Percentiles rank a stretch among this genome's conserved stretches.
phyloP scores from a whole-genome alignment of 2,797 vertebrate genomes.

The Gambelia wislizenii region DNA sequence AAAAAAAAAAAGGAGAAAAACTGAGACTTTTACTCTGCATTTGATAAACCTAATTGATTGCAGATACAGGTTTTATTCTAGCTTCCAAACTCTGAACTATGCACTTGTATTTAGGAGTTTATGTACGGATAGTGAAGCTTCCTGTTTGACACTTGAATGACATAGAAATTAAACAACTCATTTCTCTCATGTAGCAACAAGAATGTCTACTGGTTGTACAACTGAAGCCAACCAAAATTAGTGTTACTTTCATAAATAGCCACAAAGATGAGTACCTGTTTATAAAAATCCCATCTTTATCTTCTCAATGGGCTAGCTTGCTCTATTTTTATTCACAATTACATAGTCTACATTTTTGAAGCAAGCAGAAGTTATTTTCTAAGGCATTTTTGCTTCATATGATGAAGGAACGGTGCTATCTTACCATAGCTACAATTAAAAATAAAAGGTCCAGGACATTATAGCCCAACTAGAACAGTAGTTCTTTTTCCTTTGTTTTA shows the following conservation, averaged over 20 bases:
- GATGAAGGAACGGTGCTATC: not conserved
- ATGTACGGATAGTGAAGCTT: not conserved
- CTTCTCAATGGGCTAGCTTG: not conserved
- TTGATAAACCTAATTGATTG: not conserved
- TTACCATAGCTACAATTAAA: not conserved
- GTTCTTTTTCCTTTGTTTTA: too few species aligned
- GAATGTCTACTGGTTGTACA: not conserved
- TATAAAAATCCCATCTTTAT: not conserved
- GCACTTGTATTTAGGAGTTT: conserved; percentile 40
- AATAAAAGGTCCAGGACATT: not conserved
- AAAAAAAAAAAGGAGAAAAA: not conserved
- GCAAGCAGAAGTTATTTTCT: conserved; percentile 9
- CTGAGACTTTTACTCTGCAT: not conserved
- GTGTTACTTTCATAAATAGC: not conserved
- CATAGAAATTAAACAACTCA: not conserved
- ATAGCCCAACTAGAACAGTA: not conserved
- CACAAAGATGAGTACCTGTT: not conserved
- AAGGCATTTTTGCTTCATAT: not conserved
- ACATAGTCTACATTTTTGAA: not conserved
- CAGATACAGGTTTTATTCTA: conserved; percentile 9
- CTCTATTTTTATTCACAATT: not conserved
- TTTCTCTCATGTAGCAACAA: not conserved
- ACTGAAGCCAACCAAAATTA: not conserved
- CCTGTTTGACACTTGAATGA: conserved; percentile 1
- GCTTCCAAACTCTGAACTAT: conserved; percentile 5